Conservation (phyloP, 2,797 vertebrate species). For the Jordanella pulchra region DNA sequence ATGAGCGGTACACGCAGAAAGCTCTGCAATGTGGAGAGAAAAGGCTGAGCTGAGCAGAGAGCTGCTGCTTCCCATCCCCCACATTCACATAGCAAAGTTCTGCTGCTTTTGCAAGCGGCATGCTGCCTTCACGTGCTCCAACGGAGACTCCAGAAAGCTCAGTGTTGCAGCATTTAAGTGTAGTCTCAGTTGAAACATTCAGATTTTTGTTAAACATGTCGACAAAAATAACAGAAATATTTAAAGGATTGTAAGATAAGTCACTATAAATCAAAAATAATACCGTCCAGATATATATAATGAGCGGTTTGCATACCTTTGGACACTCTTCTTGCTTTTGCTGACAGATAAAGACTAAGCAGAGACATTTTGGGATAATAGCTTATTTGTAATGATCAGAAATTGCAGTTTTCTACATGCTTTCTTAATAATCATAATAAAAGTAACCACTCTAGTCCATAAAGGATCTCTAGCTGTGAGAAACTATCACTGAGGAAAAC, state of each 20-base stretch:
- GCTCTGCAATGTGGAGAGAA: constrained; percentile 78
- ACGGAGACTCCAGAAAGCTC: constrained; percentile 45
- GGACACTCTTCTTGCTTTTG: not conserved
- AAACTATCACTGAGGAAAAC: not conserved
- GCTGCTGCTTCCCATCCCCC: constrained; percentile 82
- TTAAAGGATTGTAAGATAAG: not conserved
- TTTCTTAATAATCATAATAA: not conserved
- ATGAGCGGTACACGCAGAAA: constrained; percentile 70
- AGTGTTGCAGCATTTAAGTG: constrained; percentile 35
- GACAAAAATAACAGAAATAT: not conserved
- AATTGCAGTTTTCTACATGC: not conserved
- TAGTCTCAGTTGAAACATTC: constrained; percentile 13
- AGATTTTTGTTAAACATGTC: not conserved
- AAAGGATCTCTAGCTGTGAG: not conserved
- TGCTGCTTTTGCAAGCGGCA: constrained; percentile 82
- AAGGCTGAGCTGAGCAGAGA: constrained; percentile 72
- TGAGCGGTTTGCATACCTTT: too few species aligned
- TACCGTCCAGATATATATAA: not conserved
- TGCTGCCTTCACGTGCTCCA: constrained; percentile 66
- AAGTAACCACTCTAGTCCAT: not conserved
- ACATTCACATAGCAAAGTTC: constrained; percentile 84
- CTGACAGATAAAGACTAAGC: not conserved
- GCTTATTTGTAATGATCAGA: not conserved
- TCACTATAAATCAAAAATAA: not conserved
- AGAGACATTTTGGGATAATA: not conserved